Base-by-base conservation (phyloP, 2,888 invertebrate genomes). In the Drosophila peninsularis region DNA sequence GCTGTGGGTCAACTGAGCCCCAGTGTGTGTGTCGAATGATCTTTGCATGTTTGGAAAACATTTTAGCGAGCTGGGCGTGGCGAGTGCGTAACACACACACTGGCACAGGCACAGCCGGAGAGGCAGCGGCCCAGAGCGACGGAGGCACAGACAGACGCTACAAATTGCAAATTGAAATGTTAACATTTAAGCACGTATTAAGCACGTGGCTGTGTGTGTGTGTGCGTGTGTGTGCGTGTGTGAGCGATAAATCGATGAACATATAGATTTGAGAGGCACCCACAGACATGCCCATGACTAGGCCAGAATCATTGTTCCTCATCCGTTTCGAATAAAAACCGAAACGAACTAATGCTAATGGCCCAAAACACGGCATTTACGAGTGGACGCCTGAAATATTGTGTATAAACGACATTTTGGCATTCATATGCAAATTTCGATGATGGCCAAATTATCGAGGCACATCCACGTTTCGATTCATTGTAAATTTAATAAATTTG, bases 161-260 rank as follows among this genome's bases (percentile, higher is more conserved):
- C 57, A 70, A 87, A 87, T 86, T 81, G 89, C 86, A 87, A 86
- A 86, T 86, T 86, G 86, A 88, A 86, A 86, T 86, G 86, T 86
- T 87, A 86, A 76, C 85, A 84, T 89, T 82, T 82, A 89, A 84
- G 88, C 89, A 88, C 87, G 89, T 88, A 86, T 88, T 89, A 83
- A 81, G 81, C 71, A 76, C 79, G 71, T 79, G 77, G 71, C 76
- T 54, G 17, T 41, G 34, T 21, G 19, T n/a, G 39, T 39, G 57
- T 44, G 57, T 55, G 5, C 5, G 24, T 24, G 24, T 24, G 24
- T 24, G 37, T 56, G 55, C 44, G 30, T 37, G 41, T 58, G 68
- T 53, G 64, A 50, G 44, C 80, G 71, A 75, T 82, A 88, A 85
- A 85, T 83, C 88, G 80, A 83, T 83, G 70, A 69, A 70, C 72